Evolutionary conservation across 2,113 vertebrate species (phyloP).

Genomic region (Platysternon megacephalum): DNA sequence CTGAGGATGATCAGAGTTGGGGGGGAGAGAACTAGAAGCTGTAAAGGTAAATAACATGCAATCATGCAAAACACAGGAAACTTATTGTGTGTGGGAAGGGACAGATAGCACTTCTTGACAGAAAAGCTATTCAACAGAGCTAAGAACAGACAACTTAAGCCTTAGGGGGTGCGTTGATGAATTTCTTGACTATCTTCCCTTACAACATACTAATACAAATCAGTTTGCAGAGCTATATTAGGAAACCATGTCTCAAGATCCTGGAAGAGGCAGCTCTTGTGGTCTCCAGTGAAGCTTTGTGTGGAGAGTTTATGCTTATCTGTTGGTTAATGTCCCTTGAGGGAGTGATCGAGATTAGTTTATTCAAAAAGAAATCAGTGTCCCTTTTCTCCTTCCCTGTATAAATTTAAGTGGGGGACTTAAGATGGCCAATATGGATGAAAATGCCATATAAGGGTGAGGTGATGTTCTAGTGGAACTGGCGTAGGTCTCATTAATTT

Average conservation of each 20-base stretch:
- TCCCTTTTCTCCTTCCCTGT: slow-evolving; percentile 14
- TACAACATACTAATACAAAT: background rate
- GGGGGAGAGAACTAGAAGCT: background rate
- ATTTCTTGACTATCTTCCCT: background rate
- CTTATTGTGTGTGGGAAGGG: background rate
- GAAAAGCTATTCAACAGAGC: background rate
- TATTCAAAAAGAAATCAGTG: slow-evolving; percentile 17
- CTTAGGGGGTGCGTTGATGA: rapidly evolving
- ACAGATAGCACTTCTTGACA: background rate
- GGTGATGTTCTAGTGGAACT: background rate
- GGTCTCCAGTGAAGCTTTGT: background rate
- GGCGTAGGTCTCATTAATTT: background rate
- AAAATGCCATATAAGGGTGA: background rate
- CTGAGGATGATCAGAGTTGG: background rate
- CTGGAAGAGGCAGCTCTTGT: background rate
- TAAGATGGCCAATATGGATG: background rate
- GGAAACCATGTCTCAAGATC: background rate
- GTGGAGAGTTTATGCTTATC: background rate
- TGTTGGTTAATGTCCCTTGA: background rate
- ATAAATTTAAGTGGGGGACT: background rate
- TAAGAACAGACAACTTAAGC: background rate
- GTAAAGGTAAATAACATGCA: background rate
- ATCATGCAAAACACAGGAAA: background rate
- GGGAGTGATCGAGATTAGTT: background rate
- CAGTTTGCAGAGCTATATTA: background rate